These are phyloP conservation scores for Gymnocephalus cernua DNA, from an alignment of 2,113 vertebrate genomes.

Conservation along the genomic window DNA sequence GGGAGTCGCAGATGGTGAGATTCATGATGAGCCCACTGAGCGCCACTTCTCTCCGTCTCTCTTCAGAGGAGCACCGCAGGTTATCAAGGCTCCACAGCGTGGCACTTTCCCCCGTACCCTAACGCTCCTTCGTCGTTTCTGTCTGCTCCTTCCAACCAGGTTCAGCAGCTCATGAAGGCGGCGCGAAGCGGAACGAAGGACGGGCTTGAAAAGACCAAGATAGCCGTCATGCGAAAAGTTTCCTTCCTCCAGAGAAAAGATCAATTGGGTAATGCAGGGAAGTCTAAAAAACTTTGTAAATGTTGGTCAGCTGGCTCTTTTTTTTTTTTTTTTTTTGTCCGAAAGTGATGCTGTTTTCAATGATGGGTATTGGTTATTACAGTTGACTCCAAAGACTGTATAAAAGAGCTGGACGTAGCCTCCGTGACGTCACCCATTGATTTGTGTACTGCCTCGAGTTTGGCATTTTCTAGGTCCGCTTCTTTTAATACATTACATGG, in stretches of 20 bases:
- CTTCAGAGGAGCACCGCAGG: slow-evolving; percentile 61
- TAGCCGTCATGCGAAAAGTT: slow-evolving; percentile 93
- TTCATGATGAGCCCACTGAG: slow-evolving; percentile 64
- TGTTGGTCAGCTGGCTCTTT: slow-evolving; percentile 28
- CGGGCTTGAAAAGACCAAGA: slow-evolving; percentile 94
- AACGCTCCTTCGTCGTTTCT: slow-evolving; percentile 43
- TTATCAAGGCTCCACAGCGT: slow-evolving; percentile 52
- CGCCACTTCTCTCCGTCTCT: slow-evolving; percentile 59
- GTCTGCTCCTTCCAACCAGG: slow-evolving; percentile 78
- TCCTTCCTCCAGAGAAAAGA: slow-evolving; percentile 94
- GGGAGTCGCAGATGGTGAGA: slow-evolving; percentile 73
- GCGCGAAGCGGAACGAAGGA: slow-evolving; percentile 95
- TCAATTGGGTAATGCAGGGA: slow-evolving; percentile 80
- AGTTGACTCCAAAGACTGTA: background rate
- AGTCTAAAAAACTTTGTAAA: slow-evolving; percentile 20
- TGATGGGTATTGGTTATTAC: background rate
- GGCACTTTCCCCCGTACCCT: slow-evolving; percentile 49
- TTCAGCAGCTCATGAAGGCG: slow-evolving; percentile 97
- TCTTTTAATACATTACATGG: background rate
- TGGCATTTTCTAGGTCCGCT: too few relatives aligned
- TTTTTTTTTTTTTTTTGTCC: slow-evolving; percentile 10
- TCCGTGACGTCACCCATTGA: too few relatives aligned
- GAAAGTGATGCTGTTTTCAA: slow-evolving; percentile 36
- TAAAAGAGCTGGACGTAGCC: too few relatives aligned
- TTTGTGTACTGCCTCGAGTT: too few relatives aligned